A percentile compares a stretch with the other conserved stretches of the same genome.
These are phyloP conservation scores for Protobothrops flavoviridis DNA, from an alignment of 2,113 vertebrate species.

Conservation along the genomic window DNA sequence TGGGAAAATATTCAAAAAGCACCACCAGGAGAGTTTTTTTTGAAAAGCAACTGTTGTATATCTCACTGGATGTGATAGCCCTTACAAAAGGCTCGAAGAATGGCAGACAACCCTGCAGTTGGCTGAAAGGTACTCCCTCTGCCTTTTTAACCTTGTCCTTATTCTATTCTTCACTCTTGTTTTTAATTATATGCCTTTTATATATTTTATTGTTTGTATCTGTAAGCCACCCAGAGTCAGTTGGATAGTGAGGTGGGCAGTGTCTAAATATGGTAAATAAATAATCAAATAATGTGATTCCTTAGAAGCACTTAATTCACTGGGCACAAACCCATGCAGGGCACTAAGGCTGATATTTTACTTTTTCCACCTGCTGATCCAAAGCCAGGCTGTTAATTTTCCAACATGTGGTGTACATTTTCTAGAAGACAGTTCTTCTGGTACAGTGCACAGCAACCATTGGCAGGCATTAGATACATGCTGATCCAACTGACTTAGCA, in stretches of 20 bases:
- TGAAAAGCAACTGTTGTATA: constrained; percentile 67
- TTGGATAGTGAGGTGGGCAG: neutral
- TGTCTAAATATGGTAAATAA: neutral
- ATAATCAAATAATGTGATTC: constrained; percentile 72
- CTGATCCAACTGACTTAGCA: constrained; percentile 57
- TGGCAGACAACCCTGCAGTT: neutral
- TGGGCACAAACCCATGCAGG: constrained; percentile 72
- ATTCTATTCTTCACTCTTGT: neutral
- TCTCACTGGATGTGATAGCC: constrained; percentile 74
- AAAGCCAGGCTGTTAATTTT: constrained; percentile 74
- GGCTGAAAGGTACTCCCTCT: neutral
- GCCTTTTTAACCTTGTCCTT: neutral
- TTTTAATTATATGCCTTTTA: neutral
- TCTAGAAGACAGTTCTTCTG: neutral
- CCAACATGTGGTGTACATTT: constrained; percentile 78
- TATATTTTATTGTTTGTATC: neutral
- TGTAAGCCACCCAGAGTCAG: neutral
- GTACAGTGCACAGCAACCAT: constrained; percentile 62
- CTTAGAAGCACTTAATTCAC: constrained; percentile 73
- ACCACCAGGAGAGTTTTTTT: constrained; percentile 71
- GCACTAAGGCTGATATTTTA: constrained; percentile 72
- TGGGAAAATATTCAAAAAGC: constrained; percentile 61
- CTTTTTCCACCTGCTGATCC: constrained; percentile 74
- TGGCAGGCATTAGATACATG: constrained; percentile 36
- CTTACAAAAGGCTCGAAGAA: constrained; percentile 62